phyloP scores from a whole-genome alignment of 2,113 vertebrate species.

The Pyxicephalus adspersus region DNA sequence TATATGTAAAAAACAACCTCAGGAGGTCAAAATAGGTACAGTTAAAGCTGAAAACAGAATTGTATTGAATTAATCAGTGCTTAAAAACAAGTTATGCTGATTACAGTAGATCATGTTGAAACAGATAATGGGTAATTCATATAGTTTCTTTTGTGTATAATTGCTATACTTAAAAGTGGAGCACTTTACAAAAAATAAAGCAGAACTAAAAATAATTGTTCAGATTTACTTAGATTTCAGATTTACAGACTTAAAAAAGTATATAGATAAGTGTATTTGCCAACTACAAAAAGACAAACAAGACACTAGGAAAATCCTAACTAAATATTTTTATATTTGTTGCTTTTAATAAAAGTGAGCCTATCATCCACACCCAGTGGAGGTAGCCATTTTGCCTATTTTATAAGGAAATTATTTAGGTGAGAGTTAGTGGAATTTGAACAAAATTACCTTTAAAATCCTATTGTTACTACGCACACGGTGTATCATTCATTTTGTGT shows the following conservation, averaged over 20 bases:
- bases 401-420: too few species aligned
- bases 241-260: constrained; percentile 6
- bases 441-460: too few species aligned
- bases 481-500: too few species aligned
- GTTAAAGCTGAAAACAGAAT: not conserved
- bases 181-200: constrained; percentile 8
- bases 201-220: constrained; percentile 2
- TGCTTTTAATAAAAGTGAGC: constrained; percentile 16
- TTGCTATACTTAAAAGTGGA: not conserved
- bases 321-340: not conserved
- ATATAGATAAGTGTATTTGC: constrained; percentile 10
- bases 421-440: too few species aligned
- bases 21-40: not conserved
- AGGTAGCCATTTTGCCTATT: not conserved
- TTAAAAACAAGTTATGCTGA: constrained; percentile 22
- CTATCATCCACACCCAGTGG: not conserved
- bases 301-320: constrained; percentile 9
- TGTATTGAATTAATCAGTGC: not conserved
- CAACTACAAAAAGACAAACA: constrained; percentile 15
- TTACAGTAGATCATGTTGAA: not conserved
- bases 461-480: too few species aligned
- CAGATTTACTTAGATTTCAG: too few species aligned
- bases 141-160: not conserved
- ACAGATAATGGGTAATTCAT: not conserved
- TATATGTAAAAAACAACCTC: not conserved